Base-by-base conservation (phyloP, 2,888 invertebrate species). In the Crioceris asparagi region DNA sequence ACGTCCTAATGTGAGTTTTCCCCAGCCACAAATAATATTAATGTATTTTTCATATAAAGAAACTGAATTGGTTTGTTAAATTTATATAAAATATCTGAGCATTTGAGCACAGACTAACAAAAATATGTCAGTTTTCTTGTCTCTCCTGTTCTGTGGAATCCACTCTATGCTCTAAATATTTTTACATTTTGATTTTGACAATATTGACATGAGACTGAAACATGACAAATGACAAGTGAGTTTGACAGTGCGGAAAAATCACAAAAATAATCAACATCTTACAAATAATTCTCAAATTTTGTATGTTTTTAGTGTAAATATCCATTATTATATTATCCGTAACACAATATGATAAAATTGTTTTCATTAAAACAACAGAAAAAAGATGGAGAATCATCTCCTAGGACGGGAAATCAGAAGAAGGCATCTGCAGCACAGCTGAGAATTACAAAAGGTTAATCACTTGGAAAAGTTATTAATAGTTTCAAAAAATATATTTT, bases 281-380 rank as follows among this genome's bases (percentile, higher is more conserved):
- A 39, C 38, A 39, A 27, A 39, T 41, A 41, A 39, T 42, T 38
- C 23, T 29, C 40, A 34, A 26, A 37, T 45, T 42, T 37, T 42
- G 33, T 32, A 44, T 45, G 42, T 45, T 45, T 35, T 32, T 36
- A 25, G 35, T 41, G 35, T 21, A 25, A 35, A 7, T 41, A 32
- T 30, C 14, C 15, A 16, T 38, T 27, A 21, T 26, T 17, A 16
- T 16, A 17, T 14, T 30, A 17, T 36, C 15, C 15, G 11, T 4
- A 30, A 35, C 38, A 63, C n/a, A 71, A 61, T 62, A 96, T 96
- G 96, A 93, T 96, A 67, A 94, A 93, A 77, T 76, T 96, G 70
- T 96, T 96, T 76, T 92, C 94, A 53, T 71, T 96, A 63, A 96
- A 96, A 72, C 91, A 96, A 74, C 92, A 94, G 71, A 92, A 93